Conservation (phyloP, 2,797 vertebrate species). For the Clarias laeviceps region DNA sequence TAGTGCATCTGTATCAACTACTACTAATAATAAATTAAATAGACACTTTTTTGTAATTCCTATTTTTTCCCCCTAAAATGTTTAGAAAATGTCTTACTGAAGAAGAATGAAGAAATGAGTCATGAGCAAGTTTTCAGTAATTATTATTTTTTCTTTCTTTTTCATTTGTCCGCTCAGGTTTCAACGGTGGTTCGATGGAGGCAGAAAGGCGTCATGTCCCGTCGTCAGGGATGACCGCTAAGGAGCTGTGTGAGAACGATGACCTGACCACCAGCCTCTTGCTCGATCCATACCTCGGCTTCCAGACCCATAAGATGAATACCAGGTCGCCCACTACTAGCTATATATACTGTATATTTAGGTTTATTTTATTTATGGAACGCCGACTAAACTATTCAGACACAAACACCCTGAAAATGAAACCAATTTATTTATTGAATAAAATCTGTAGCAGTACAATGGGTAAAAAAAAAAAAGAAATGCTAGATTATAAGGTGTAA, state of each 20-base stretch:
- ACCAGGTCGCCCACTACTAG: constrained; percentile 74
- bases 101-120: background rate
- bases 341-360: background rate
- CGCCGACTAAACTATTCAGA: background rate
- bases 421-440: background rate
- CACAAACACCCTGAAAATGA: background rate
- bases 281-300: constrained; percentile 88
- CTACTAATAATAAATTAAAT: background rate
- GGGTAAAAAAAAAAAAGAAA: background rate
- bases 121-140: background rate
- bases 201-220: constrained; percentile 86
- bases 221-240: constrained; percentile 88
- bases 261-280: constrained; percentile 88
- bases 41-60: background rate
- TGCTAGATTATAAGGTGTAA: background rate
- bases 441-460: background rate
- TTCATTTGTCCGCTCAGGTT: constrained; percentile 61
- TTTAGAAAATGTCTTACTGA: background rate
- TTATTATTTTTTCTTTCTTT: background rate
- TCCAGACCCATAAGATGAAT: constrained; percentile 92
- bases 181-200: constrained; percentile 77
- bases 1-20: too few relatives aligned
- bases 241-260: constrained; percentile 88
- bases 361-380: background rate
- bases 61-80: background rate